These are phyloP conservation scores for Girardinichthys multiradiatus DNA, from an alignment of 2,113 vertebrate species.

Conservation along the genomic window DNA sequence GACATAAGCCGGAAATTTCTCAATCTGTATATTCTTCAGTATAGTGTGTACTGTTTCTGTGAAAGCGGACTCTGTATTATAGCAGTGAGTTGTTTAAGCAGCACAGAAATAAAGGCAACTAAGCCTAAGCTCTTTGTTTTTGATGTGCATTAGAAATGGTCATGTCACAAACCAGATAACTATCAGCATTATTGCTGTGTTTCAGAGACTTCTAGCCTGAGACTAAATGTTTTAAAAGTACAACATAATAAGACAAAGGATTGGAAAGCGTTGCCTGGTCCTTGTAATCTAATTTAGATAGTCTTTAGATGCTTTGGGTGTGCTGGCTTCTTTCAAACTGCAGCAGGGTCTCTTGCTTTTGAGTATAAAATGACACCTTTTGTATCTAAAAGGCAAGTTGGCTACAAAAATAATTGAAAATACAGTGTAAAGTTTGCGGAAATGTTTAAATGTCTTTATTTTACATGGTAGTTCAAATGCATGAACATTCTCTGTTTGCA, in stretches of 20 bases:
- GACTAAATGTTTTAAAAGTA: not conserved
- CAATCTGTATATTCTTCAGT: not conserved
- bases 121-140: not conserved
- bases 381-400: not conserved
- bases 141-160: not conserved
- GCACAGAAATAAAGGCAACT: not conserved
- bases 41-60: not conserved
- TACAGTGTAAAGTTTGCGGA: not conserved
- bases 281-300: conserved; percentile 1
- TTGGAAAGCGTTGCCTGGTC: not conserved
- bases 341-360: not conserved
- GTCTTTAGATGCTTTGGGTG: not conserved
- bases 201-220: not conserved
- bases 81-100: not conserved
- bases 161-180: not conserved
- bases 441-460: not conserved
- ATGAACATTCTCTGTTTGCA: not conserved
- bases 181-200: not conserved
- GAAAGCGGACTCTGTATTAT: not conserved
- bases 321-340: not conserved
- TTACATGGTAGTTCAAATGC: not conserved
- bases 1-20: not conserved
- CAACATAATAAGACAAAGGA: not conserved
- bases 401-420: not conserved
- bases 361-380: not conserved